Evolutionary conservation across 1,140 invertebrate genomes (phyloP).

Genomic region (Hyphantria cunea): DNA sequence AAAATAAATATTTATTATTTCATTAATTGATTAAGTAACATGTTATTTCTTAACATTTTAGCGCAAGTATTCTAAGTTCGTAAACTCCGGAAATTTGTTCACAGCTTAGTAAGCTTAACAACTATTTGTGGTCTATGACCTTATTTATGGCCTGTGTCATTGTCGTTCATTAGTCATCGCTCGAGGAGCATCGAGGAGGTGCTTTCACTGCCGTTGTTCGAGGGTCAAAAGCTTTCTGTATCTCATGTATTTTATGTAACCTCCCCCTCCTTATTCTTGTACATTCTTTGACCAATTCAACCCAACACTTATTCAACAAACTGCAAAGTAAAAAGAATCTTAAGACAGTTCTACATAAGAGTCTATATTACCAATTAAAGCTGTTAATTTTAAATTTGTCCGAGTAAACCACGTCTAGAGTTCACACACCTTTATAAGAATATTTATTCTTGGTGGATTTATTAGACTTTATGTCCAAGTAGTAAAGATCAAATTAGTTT

Average conservation of each 20-base stretch:
- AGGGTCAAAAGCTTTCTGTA: slow-evolving; percentile 53
- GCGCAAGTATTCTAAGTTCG: no score
- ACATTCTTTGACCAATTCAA: slow-evolving; percentile 29
- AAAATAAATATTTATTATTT: no score
- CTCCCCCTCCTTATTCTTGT: slow-evolving; percentile 45
- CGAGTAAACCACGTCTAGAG: slow-evolving; percentile 25
- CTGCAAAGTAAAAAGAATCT: slow-evolving; percentile 2
- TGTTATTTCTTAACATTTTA: no score
- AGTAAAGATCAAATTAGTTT: slow-evolving; percentile 29
- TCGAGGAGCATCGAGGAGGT: no score
- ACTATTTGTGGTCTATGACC: not conserved
- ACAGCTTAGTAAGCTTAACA: no score
- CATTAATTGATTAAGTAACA: no score
- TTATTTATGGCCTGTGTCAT: slow-evolving; percentile 36
- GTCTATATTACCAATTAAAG: slow-evolving; percentile 15
- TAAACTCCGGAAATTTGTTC: no score
- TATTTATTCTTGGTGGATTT: not conserved
- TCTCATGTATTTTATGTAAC: slow-evolving; percentile 66
- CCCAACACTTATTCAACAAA: slow-evolving; percentile 28
- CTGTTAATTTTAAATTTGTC: slow-evolving; percentile 18
- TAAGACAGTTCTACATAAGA: slow-evolving; percentile 20
- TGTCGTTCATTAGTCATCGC: slow-evolving; percentile 54
- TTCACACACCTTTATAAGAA: slow-evolving; percentile 29
- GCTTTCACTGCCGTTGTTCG: slow-evolving; percentile 58
- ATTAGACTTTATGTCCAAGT: not conserved